Percentiles rank a stretch among this genome's conserved stretches.
Evolutionary conservation across 2,113 vertebrate species (phyloP).

Genomic region (Sula dactylatra): DNA sequence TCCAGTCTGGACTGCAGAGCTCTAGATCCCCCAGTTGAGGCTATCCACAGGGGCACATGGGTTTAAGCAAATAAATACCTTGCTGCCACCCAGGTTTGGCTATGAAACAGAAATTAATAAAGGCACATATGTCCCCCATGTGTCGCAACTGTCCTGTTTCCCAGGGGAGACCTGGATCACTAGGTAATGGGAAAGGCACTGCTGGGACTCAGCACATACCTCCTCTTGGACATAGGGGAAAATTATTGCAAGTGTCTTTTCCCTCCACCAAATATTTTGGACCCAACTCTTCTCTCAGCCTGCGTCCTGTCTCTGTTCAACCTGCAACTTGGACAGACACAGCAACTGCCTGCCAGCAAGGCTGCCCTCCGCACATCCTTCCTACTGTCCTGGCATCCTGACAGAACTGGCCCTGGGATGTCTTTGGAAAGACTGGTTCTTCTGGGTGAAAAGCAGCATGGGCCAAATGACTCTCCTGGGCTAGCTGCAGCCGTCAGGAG

Average conservation of each 20-base stretch:
- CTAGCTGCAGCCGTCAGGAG: neutral
- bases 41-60: neutral
- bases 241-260: neutral
- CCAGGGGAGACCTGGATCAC: neutral
- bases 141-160: neutral
- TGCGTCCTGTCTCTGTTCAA: neutral
- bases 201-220: neutral
- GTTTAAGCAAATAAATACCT: neutral
- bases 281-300: neutral
- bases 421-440: neutral
- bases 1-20: neutral
- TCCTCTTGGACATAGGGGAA: neutral
- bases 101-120: neutral
- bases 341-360: neutral
- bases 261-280: neutral
- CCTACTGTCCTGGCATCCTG: neutral
- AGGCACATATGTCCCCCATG: neutral
- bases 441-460: neutral
- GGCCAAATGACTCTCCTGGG: neutral
- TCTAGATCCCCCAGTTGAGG: neutral
- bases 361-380: neutral
- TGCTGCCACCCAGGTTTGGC: neutral
- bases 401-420: neutral
- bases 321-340: neutral
- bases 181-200: neutral